These are phyloP conservation scores for Periophthalmodon schlosseri DNA, from an alignment of 2,113 vertebrate genomes.

Conservation along the genomic window DNA sequence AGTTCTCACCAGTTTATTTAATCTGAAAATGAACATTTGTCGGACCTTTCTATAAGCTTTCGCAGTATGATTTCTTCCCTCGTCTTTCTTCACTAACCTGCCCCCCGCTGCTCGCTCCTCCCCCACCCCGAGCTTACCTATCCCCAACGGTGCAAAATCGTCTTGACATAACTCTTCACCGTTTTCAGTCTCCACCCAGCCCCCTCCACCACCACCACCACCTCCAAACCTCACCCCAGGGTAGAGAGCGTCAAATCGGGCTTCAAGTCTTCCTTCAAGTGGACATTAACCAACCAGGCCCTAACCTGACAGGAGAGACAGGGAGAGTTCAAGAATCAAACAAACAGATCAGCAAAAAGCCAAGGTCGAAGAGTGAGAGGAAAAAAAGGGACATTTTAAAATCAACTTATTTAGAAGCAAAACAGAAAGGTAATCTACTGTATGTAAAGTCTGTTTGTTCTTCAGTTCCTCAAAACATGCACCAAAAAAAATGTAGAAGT, in stretches of 20 bases:
- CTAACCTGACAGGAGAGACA: conserved; percentile 86
- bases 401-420: too few relatives aligned
- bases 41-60: not conserved
- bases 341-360: conserved; percentile 2
- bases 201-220: conserved; percentile 49
- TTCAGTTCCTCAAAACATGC: not conserved
- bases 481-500: not conserved
- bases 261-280: conserved; percentile 96
- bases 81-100: conserved; percentile 76
- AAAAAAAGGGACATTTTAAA: too few relatives aligned
- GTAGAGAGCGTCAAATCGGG: conserved; percentile 86
- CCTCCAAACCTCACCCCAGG: conserved; percentile 84
- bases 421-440: too few relatives aligned
- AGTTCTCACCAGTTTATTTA: not conserved
- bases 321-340: conserved; percentile 5
- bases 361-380: not conserved
- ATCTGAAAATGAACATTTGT: not conserved
- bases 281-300: conserved; percentile 91
- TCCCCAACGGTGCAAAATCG: conserved; percentile 97
- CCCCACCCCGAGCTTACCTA: conserved; percentile 94
- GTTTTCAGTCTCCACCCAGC: conserved; percentile 71
- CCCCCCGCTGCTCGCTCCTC: conserved; percentile 50
- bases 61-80: conserved; percentile 22
- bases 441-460: too few relatives aligned
- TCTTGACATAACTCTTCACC: conserved; percentile 92